Conservation (phyloP, 2,113 vertebrate species). For the Panthera tigris region DNA sequence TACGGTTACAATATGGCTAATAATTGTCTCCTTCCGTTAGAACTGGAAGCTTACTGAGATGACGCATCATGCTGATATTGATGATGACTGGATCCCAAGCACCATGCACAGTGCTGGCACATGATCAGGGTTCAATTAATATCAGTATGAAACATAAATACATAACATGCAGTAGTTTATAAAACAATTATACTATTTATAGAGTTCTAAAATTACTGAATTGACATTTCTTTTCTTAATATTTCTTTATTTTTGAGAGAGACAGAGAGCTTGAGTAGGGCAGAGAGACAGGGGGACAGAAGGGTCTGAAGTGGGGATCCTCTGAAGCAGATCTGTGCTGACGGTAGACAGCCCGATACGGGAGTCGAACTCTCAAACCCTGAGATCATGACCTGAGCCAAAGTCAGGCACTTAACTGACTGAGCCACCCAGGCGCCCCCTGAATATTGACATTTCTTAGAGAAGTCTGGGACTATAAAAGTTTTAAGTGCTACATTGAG, state of each 20-base stretch:
- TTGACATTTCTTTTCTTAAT: not conserved
- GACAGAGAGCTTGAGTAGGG: no score
- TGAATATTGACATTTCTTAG: not conserved
- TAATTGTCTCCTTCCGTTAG: not conserved
- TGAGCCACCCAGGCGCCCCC: no score
- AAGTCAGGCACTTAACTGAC: no score
- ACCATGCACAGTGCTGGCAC: not conserved
- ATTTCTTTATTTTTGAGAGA: no score
- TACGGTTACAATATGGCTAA: not conserved
- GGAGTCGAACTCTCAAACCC: no score
- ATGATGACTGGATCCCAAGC: not conserved
- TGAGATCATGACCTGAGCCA: no score
- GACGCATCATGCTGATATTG: not conserved
- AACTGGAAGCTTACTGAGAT: not conserved
- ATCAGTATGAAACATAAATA: not conserved
- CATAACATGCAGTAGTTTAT: not conserved
- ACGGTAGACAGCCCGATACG: no score
- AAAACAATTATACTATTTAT: not conserved
- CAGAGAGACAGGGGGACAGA: no score
- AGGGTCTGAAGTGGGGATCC: no score
- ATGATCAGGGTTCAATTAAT: not conserved
- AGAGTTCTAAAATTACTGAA: not conserved
- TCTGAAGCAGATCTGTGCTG: no score
- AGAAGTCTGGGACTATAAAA: not conserved
- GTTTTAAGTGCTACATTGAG: not conserved